Percentiles rank a stretch among this genome's conserved stretches.
Evolutionary conservation across 2,113 vertebrate genomes (phyloP).

Genomic region (Narcine bancroftii): DNA sequence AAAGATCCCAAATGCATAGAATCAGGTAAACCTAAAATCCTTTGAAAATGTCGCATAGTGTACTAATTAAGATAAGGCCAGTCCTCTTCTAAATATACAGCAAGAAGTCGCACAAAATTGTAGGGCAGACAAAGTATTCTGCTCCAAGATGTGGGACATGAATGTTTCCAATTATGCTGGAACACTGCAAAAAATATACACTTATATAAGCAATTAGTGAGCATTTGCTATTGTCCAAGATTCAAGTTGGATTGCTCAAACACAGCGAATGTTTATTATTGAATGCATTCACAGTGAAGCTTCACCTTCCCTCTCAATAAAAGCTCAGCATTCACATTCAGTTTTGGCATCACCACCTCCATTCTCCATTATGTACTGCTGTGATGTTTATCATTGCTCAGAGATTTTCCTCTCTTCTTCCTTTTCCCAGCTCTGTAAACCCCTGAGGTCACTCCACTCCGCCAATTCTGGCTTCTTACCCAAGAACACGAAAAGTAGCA

Average conservation of each 20-base stretch:
- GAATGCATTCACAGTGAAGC: neutral
- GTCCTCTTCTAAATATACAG: neutral
- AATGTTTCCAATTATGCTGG: constrained; percentile 23
- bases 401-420: neutral
- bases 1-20: neutral
- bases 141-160: neutral
- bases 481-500: too few species aligned
- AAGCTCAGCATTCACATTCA: neutral
- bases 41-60: neutral
- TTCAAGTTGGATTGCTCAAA: neutral
- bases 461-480: too few species aligned
- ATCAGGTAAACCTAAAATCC: neutral
- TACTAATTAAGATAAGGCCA: neutral
- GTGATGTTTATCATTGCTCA: neutral
- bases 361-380: neutral
- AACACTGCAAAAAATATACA: constrained; percentile 31
- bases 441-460: too few species aligned
- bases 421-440: neutral
- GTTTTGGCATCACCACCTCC: neutral
- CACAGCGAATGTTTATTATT: neutral
- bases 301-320: neutral
- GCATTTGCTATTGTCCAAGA: neutral
- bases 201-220: constrained; percentile 21
- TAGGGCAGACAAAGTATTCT: neutral
- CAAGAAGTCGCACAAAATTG: neutral